phyloP scores from a whole-genome alignment of 1,140 invertebrate genomes.

The Eumeta japonica region DNA sequence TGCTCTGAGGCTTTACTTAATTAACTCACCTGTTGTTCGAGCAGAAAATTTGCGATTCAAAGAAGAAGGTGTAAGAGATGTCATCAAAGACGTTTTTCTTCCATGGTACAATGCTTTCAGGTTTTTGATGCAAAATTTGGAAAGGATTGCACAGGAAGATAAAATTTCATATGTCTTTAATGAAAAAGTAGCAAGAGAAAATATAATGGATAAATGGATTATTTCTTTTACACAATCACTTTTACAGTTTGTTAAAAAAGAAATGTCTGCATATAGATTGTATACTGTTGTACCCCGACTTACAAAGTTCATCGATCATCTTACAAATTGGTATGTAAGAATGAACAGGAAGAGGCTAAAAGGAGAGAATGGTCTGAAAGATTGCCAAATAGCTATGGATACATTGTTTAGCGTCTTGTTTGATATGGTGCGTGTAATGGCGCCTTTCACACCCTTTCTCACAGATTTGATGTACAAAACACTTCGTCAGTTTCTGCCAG shows the following conservation, averaged over 20 bases:
- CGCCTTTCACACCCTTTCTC: constrained; percentile 96
- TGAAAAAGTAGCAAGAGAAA: constrained; percentile 62
- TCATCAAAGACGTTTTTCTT: constrained; percentile 96
- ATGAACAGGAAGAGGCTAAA: constrained; percentile 94
- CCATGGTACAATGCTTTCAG: constrained; percentile 99
- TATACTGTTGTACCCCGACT: constrained; percentile 94
- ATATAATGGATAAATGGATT: constrained; percentile 98
- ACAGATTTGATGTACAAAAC: constrained; percentile 96
- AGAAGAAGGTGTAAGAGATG: constrained; percentile 93
- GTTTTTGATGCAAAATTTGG: constrained; percentile 91
- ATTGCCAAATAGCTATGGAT: constrained; percentile 82
- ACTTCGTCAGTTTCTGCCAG: constrained; percentile 60
- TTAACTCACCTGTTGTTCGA: constrained; percentile 97
- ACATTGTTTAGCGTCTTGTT: constrained; percentile 88
- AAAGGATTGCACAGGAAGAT: constrained; percentile 75
- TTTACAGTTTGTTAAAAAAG: constrained; percentile 81
- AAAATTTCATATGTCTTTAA: constrained; percentile 64
- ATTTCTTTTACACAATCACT: constrained; percentile 93
- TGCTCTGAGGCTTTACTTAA: constrained; percentile 92
- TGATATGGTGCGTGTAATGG: constrained; percentile 89
- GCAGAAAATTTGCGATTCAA: constrained; percentile 96
- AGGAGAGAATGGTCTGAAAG: constrained; percentile 75
- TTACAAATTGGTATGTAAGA: constrained; percentile 98
- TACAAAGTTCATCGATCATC: constrained; percentile 94
- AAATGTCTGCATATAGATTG: constrained; percentile 92